These are phyloP conservation scores for Erebia ligea DNA, from an alignment of 2,888 invertebrate genomes.

Conservation along the genomic window DNA sequence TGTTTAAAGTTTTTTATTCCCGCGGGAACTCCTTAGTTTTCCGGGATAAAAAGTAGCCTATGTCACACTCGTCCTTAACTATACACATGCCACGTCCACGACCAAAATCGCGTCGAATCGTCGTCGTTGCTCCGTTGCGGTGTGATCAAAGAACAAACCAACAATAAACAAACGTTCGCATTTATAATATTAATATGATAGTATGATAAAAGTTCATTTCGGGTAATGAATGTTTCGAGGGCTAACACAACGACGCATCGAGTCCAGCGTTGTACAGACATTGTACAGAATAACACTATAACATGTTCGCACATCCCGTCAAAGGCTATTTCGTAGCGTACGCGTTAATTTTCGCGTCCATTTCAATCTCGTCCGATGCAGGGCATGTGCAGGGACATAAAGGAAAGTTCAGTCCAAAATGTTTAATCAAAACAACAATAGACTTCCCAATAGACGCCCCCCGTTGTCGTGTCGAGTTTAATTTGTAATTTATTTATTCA, in stretches of 20 bases:
- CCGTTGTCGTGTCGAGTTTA: constrained; percentile 47
- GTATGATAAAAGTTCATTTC: neutral
- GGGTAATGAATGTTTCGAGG: neutral
- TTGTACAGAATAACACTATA: neutral
- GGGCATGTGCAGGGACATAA: constrained; percentile 48
- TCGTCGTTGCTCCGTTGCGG: too few relatives aligned
- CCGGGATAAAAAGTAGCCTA: too few relatives aligned
- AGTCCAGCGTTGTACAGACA: neutral
- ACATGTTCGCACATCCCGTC: constrained; percentile 5
- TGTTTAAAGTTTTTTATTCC: too few relatives aligned
- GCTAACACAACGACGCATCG: neutral
- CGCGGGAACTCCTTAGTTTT: too few relatives aligned
- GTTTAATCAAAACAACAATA: constrained; percentile 79
- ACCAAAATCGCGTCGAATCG: too few relatives aligned
- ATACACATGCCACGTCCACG: too few relatives aligned
- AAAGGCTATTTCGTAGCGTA: constrained; percentile 34
- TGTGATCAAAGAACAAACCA: too few relatives aligned
- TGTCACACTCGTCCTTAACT: too few relatives aligned
- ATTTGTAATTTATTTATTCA: too few relatives aligned
- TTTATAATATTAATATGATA: too few relatives aligned
- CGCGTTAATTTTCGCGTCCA: constrained; percentile 50
- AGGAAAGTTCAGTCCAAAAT: constrained; percentile 66
- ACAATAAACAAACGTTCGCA: too few relatives aligned
- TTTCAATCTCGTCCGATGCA: constrained; percentile 50
- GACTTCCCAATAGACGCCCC: too few relatives aligned